Base-by-base conservation (phyloP, 1,140 invertebrate species). In the Hypsibius dujardini region DNA sequence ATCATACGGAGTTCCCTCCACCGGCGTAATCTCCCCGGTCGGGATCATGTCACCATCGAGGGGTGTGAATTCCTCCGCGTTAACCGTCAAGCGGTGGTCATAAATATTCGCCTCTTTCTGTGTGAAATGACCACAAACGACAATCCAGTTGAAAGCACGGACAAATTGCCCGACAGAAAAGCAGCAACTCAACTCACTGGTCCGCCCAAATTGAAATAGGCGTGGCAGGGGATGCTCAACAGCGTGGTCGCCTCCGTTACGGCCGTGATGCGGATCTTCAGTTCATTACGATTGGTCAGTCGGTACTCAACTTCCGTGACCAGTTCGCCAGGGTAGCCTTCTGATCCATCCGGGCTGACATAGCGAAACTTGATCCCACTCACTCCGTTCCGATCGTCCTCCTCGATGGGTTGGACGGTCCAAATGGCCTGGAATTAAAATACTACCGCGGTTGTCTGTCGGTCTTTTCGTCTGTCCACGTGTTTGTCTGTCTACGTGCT, bases 181-280 rank as follows among this genome's bases (percentile, higher is more conserved):
- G 28, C 28, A 28, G 28, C 28, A 28, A 28, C 28, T 28, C 28
- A n/a, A 79, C 75, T 77, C 77, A 78, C 83, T 78, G 93, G 88
- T 1, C 92, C 92, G 72, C 86, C 89, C 47, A 97, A 80, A 80
- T 97, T 97, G 77, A 95, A 95, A 78, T 95, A 96, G 2, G 88
- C 84, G 78, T 97, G 93, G 79, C 94, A 95, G 0, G 91, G 90
- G 59, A 96, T 79, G 79, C 93, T 95, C 0, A 97, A 84, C 1
- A 89, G 86, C 0, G 91, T 94, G 2, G 87, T 82, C 77, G 88
- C 88, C 0, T 84, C 87, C 0, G 87, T 85, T 2, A 82, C 84
- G 0, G 90, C 88, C 72, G 82, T 82, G 79, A 89, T 90, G 40
- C 85, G 79, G 1, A 95, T 83, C 7, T 81, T 77, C 1, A 95